These are phyloP conservation scores for Ptilorrhoa leucosticta DNA, from an alignment of 2,113 vertebrate species.

Conservation along the genomic window DNA sequence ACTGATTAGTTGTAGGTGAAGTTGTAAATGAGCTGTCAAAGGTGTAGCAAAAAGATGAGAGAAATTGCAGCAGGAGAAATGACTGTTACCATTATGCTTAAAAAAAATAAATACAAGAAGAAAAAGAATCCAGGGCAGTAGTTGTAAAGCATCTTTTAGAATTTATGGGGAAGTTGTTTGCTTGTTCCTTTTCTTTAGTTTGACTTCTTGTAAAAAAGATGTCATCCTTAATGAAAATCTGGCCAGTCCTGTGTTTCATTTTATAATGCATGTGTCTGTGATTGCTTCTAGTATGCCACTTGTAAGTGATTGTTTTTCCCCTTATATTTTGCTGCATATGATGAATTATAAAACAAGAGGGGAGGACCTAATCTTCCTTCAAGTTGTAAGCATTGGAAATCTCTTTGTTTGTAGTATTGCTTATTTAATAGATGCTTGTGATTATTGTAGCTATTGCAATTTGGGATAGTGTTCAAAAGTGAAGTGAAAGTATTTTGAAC, in stretches of 20 bases:
- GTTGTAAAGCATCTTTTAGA: not conserved
- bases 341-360: not conserved
- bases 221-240: not conserved
- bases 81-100: not conserved
- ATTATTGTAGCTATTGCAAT: not conserved
- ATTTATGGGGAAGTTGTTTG: not conserved
- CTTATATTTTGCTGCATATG: not conserved
- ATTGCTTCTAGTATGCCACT: not conserved
- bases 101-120: not conserved
- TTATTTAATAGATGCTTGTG: not conserved
- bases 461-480: not conserved
- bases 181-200: not conserved
- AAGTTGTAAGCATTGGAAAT: not conserved
- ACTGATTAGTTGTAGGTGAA: conserved; percentile 27
- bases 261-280: not conserved
- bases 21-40: conserved; percentile 41
- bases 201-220: not conserved
- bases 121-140: not conserved
- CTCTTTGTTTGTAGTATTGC: not conserved
- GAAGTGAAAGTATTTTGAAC: not conserved
- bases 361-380: not conserved
- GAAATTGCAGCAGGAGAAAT: not conserved
- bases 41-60: not conserved
- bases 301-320: not conserved
- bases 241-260: not conserved